A percentile compares a stretch with the other conserved stretches of the same genome.
Evolutionary conservation across 2,888 invertebrate genomes (phyloP).

Genomic region (Drosophila silvestris): DNA sequence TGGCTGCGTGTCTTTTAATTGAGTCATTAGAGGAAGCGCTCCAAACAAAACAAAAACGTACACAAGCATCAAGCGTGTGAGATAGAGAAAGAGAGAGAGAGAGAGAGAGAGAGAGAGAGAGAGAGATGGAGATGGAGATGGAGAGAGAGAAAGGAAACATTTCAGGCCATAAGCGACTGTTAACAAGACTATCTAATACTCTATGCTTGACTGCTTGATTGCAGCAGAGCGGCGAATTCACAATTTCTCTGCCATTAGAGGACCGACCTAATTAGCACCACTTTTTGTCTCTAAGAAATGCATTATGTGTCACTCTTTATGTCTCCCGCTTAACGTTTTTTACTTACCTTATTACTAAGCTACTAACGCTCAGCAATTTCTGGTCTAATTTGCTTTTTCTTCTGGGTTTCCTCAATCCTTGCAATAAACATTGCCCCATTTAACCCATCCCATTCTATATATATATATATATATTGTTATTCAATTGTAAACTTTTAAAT

Average conservation of each 20-base stretch:
- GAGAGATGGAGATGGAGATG: background rate
- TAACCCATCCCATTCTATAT: background rate
- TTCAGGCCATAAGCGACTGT: background rate
- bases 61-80: constrained; percentile 13
- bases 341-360: background rate
- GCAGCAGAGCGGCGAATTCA: background rate
- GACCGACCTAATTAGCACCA: background rate
- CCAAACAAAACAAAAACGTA: constrained; percentile 20
- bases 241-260: background rate
- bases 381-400: background rate
- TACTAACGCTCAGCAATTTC: background rate
- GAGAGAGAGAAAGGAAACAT: background rate
- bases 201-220: background rate
- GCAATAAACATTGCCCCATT: background rate
- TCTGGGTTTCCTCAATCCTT: background rate
- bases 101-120: background rate
- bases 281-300: background rate
- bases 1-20: constrained; percentile 78
- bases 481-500: background rate
- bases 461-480: background rate
- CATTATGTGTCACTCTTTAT: background rate
- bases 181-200: constrained; percentile 11
- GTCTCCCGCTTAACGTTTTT: background rate
- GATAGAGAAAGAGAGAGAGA: background rate
- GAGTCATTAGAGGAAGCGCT: constrained; percentile 67